Conservation (phyloP, 92 coral and sea anemone genomes). For the Zoanthus solanderi region DNA sequence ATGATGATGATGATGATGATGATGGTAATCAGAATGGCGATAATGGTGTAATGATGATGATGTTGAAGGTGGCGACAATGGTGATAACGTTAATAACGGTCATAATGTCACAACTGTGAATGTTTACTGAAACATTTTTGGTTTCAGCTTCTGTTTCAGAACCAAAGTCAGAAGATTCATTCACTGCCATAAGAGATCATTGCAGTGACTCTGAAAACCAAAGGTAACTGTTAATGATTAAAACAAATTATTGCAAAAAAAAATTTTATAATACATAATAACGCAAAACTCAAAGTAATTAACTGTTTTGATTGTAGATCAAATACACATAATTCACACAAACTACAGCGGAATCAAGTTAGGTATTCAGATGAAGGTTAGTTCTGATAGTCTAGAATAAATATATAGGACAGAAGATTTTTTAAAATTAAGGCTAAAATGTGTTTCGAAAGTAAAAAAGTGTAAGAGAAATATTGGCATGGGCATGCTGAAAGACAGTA, state of each 20-base stretch:
- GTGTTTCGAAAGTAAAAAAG: too few species aligned
- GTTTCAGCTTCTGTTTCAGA: background rate
- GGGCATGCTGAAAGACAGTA: too few species aligned
- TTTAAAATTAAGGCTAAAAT: too few species aligned
- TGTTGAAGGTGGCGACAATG: background rate
- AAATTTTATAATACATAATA: too few species aligned
- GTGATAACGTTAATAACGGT: background rate
- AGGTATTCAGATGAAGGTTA: too few species aligned
- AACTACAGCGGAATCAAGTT: too few species aligned
- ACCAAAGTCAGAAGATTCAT: background rate
- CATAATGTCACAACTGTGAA: background rate
- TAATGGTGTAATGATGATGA: background rate
- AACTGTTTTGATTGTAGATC: too few species aligned
- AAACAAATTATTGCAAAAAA: background rate
- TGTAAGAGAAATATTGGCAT: too few species aligned
- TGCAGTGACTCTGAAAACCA: background rate
- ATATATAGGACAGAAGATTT: too few species aligned
- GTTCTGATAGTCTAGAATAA: too few species aligned
- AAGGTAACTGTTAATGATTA: background rate
- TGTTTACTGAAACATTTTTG: background rate
- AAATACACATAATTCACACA: too few species aligned
- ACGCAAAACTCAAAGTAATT: too few species aligned
- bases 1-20: background rate
- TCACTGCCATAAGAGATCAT: background rate
- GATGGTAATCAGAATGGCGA: background rate